Percentiles rank a stretch among this genome's conserved stretches.
These are phyloP conservation scores for Lysandra coridon DNA, from an alignment of 2,888 invertebrate genomes.

Conservation along the genomic window DNA sequence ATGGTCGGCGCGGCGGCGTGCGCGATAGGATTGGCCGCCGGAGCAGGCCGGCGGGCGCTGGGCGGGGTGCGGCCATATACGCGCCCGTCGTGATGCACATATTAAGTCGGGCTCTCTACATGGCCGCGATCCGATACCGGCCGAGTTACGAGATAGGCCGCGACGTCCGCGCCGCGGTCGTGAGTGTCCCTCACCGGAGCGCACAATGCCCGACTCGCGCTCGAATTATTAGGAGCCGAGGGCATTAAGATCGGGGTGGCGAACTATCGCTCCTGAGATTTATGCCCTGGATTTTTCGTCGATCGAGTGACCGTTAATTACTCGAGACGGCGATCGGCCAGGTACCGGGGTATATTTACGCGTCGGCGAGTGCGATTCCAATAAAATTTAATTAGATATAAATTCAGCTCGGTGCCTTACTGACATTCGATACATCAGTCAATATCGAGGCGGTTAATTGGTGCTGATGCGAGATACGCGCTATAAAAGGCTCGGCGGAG, in stretches of 20 bases:
- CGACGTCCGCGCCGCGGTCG: constrained; percentile 62
- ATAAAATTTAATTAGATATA: constrained; percentile 17
- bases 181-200: constrained; percentile 60
- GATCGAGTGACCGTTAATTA: constrained; percentile 6
- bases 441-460: constrained; percentile 74
- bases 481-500: constrained; percentile 75
- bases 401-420: constrained; percentile 7
- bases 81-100: constrained; percentile 77
- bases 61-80: constrained; percentile 74
- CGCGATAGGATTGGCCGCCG: constrained; percentile 73
- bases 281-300: constrained; percentile 12
- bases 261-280: constrained; percentile 34
- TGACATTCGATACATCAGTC: constrained; percentile 39
- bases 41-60: constrained; percentile 57
- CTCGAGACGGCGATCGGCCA: background rate
- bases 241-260: constrained; percentile 53
- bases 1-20: constrained; percentile 71
- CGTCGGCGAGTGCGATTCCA: background rate
- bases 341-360: background rate
- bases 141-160: constrained; percentile 66
- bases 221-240: constrained; percentile 62
- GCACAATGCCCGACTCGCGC: constrained; percentile 59
- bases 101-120: constrained; percentile 76
- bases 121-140: constrained; percentile 60
- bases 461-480: constrained; percentile 67